Conservation (phyloP, 2,888 invertebrate genomes). For the Gymnocheta viridis region DNA sequence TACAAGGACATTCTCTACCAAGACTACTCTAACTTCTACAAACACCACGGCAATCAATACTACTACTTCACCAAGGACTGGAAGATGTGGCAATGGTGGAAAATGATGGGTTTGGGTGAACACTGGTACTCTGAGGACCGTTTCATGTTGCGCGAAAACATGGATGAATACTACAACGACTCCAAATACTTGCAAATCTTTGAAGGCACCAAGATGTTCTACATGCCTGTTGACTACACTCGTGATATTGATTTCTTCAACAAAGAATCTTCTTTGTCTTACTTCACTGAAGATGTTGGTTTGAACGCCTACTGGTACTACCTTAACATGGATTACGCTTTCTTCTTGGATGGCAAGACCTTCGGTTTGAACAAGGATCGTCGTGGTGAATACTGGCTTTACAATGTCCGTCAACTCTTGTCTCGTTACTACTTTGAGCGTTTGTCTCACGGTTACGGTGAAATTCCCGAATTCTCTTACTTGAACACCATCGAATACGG, state of each 20-base stretch:
- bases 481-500: slow-evolving; percentile 84
- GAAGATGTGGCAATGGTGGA: slow-evolving; percentile 74
- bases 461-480: slow-evolving; percentile 85
- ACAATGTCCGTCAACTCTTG: slow-evolving; percentile 86
- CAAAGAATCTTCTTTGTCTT: slow-evolving; percentile 85
- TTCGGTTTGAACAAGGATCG: slow-evolving; percentile 84
- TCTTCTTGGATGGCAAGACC: slow-evolving; percentile 85
- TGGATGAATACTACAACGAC: slow-evolving; percentile 65
- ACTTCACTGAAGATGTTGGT: slow-evolving; percentile 89
- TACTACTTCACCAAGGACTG: slow-evolving; percentile 71
- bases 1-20: slow-evolving; percentile 71
- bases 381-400: slow-evolving; percentile 86
- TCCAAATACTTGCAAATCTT: slow-evolving; percentile 67
- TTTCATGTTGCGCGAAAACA: slow-evolving; percentile 71
- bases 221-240: slow-evolving; percentile 84
- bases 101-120: slow-evolving; percentile 73
- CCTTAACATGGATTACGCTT: slow-evolving; percentile 85
- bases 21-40: slow-evolving; percentile 73
- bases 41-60: slow-evolving; percentile 53
- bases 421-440: slow-evolving; percentile 90
- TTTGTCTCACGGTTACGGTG: slow-evolving; percentile 87
- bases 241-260: slow-evolving; percentile 82
- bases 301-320: slow-evolving; percentile 87
- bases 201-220: slow-evolving; percentile 73
- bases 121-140: slow-evolving; percentile 71